These are phyloP conservation scores for Coenobita brevimanus DNA, from an alignment of 1,140 invertebrate species.

Conservation along the genomic window DNA sequence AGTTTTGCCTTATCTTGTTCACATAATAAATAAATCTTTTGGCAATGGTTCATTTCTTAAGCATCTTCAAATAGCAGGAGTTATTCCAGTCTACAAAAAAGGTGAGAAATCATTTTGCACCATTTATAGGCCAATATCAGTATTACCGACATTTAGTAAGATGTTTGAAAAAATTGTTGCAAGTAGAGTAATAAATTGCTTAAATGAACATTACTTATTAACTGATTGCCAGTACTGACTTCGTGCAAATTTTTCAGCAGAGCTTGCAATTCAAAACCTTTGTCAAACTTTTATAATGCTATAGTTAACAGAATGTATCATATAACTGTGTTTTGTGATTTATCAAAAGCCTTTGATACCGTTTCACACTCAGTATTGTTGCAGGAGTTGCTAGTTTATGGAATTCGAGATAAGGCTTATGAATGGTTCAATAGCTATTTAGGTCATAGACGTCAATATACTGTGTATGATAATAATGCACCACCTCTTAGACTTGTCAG, in stretches of 20 bases:
- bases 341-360: too few relatives aligned
- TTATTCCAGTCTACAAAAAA: slow-evolving; percentile 5
- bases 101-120: background rate
- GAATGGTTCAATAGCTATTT: too few relatives aligned
- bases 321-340: too few relatives aligned
- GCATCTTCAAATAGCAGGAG: background rate
- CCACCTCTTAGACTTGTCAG: background rate
- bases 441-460: slow-evolving; percentile 10
- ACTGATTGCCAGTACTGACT: background rate
- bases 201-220: too few relatives aligned
- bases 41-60: background rate
- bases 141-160: too few relatives aligned
- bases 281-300: background rate
- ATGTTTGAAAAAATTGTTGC: too few relatives aligned
- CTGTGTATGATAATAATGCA: background rate
- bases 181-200: too few relatives aligned
- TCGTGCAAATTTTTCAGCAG: background rate
- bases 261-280: background rate
- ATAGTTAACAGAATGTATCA: too few relatives aligned
- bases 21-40: background rate
- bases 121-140: slow-evolving; percentile 6
- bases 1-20: background rate
- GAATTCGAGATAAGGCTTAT: too few relatives aligned
- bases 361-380: too few relatives aligned
- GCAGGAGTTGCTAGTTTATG: too few relatives aligned